phyloP scores from a whole-genome alignment of 1,140 invertebrate species.

The Orius laevigatus region DNA sequence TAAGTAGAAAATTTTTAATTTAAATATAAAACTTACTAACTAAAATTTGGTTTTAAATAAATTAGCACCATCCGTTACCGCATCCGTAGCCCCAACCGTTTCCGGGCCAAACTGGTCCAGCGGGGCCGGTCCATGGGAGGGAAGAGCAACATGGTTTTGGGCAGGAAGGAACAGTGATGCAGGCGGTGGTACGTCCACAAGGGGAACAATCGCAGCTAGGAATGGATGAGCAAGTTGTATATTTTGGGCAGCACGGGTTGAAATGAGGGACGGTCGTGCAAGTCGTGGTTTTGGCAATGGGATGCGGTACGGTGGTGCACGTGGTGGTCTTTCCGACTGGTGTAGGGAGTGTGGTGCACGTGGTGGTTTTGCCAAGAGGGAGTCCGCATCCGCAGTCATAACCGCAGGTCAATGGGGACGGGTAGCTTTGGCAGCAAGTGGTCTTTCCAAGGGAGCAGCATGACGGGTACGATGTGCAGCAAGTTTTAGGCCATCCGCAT shows the following conservation, averaged over 20 bases:
- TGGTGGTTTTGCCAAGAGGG: conserved; percentile 2
- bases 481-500: not conserved
- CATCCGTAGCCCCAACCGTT: no score
- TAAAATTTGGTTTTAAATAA: no score
- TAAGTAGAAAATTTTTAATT: no score
- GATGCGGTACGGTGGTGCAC: conserved; percentile 4
- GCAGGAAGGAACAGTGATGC: no score
- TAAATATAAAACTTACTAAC: no score
- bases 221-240: not conserved
- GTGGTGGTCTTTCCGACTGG: conserved; percentile 8
- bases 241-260: not conserved
- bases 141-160: no score
- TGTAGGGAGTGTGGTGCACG: conserved; percentile 4
- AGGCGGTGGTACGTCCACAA: not conserved
- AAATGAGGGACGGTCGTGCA: conserved; percentile 4
- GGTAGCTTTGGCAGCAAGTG: not conserved
- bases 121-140: no score
- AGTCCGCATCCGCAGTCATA: not conserved
- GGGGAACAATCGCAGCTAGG: not conserved
- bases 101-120: no score
- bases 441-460: conserved; percentile 1
- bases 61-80: no score
- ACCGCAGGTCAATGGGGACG: not conserved
- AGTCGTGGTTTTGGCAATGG: conserved; percentile 6
- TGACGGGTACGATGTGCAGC: conserved; percentile 2